These are phyloP conservation scores for Maccullochella peelii DNA, from an alignment of 2,113 vertebrate genomes.

Conservation along the genomic window DNA sequence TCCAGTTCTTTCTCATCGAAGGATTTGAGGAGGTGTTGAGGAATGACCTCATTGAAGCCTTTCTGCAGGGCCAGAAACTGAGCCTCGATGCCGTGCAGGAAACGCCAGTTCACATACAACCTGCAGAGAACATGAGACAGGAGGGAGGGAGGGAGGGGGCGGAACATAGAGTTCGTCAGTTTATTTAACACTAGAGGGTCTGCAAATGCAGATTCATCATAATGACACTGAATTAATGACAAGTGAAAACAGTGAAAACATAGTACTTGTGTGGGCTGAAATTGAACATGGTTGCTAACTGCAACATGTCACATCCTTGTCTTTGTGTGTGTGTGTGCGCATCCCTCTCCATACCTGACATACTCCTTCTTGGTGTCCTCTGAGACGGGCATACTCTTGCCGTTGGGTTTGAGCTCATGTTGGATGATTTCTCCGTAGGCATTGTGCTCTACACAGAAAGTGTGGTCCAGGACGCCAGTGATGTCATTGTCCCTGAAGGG, in stretches of 20 bases:
- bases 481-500: slow-evolving; percentile 93
- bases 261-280: not conserved
- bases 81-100: slow-evolving; percentile 97
- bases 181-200: not conserved
- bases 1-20: slow-evolving; percentile 99
- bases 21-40: slow-evolving; percentile 97
- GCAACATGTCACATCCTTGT: not conserved
- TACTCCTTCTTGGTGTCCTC: slow-evolving; percentile 99
- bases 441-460: slow-evolving; percentile 98
- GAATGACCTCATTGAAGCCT: slow-evolving; percentile 99
- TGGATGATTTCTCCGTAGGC: slow-evolving; percentile 99
- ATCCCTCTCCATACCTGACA: slow-evolving; percentile 81
- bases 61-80: slow-evolving; percentile 99
- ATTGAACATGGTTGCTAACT: not conserved
- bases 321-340: not conserved
- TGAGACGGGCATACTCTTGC: slow-evolving; percentile 93
- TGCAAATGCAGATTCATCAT: not conserved
- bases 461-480: slow-evolving; percentile 97
- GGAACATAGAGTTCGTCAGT: not conserved
- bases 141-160: too few relatives aligned
- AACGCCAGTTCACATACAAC: slow-evolving; percentile 98
- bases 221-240: not conserved
- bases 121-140: slow-evolving; percentile 59
- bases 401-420: slow-evolving; percentile 98
- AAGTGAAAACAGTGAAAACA: not conserved